Evolutionary conservation across 2,888 invertebrate species (phyloP), one percentile per base, ranked within the genome.

Genomic region (Phyto melanocephala): DNA sequence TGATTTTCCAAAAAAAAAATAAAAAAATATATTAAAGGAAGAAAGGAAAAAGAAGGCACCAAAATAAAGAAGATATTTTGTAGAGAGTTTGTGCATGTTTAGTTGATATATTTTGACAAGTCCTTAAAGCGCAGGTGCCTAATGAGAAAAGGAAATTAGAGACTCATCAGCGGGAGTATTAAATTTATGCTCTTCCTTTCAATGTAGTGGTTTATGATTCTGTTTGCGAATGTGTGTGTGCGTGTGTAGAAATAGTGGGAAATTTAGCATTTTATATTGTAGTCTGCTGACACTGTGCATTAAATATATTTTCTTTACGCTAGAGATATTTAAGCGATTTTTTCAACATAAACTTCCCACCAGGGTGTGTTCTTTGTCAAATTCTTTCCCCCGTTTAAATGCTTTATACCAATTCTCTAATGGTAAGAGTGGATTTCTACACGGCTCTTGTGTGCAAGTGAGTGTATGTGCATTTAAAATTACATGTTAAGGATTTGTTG

Each of bases 351-450:
- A 80, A 78, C 70, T 52, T 75, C 71, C 71, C 78, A 84, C 58
- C 52, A 84, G 83, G 83, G 83, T 84, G 83, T 84, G 83, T 84
- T 84, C 81, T 71, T 65, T 56, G 52, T 80, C 6, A 72, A 76
- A 37, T 28, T 82, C 71, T 28, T 28, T 47, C 71, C 37, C 40
- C 40, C 40, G 2, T 40, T n/a, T 5, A n/a, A n/a, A 35, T 17
- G n/a, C 7, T 24, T 37, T 37, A 22, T 20, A n/a, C 20, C 20
- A 35, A 47, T 24, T 35, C 60, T 50, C 60, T 72, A 72, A 62
- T 33, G 63, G 47, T 15, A 37, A 65, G 37, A 65, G 33, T 67
- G 33, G 63, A 28, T 40, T 40, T n/a, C 1, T n/a, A n/a, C 40
- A n/a, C 40, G 3, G 13, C 40, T 40, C 40, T 40, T n/a, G 5